Evolutionary conservation across 35 echinoderm and acorn worm species (phyloP), one percentile per base, ranked within the genome.

Genomic region (Hemicentrotus pulcherrimus): DNA sequence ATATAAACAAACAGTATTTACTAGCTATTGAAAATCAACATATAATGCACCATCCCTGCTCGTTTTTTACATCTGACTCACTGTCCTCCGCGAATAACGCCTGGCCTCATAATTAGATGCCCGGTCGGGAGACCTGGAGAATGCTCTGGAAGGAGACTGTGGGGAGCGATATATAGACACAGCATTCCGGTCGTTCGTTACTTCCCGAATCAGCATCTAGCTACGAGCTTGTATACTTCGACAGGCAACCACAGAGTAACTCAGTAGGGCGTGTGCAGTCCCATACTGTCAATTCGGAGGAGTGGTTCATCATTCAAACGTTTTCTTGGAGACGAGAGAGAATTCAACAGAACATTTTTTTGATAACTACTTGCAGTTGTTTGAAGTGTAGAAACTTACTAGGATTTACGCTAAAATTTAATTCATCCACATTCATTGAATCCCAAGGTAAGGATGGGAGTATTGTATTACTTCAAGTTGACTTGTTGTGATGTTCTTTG

Each of bases 181-280:
- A 78, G 65, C 65, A 78, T 78, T 78, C 65, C 28, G 19, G 65
- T 78, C 65, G 65, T 78, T 78, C 65, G n/a, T 78, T 78, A 78
- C 22, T 78, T 78, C 28, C 22, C 19, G 19, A n/a, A n/a, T n/a
- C 18, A 78, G 65, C 65, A n/a, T 78, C 65, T 59, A n/a, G 24
- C 65, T 7, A 78, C 19, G 16, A 70, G 22, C 16, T 70, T 70
- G 12, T 41, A 41, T 41, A 70, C 61, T 78, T 78, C 19, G 5
- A 28, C 19, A 78, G 19, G 4, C 65, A 78, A 28, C 28, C 24
- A n/a, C 24, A n/a, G 65, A 78, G 28, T 7, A 28, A 0, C 65
- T 28, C 65, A 78, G 65, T 4, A 78, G 65, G 65, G 65, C 22
- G 65, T 78, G 18, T n/a, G 19, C 65, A 78, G 65, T 78, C 65